These are phyloP conservation scores for Phrynocephalus forsythii DNA, from an alignment of 2,797 vertebrate species.

Conservation along the genomic window DNA sequence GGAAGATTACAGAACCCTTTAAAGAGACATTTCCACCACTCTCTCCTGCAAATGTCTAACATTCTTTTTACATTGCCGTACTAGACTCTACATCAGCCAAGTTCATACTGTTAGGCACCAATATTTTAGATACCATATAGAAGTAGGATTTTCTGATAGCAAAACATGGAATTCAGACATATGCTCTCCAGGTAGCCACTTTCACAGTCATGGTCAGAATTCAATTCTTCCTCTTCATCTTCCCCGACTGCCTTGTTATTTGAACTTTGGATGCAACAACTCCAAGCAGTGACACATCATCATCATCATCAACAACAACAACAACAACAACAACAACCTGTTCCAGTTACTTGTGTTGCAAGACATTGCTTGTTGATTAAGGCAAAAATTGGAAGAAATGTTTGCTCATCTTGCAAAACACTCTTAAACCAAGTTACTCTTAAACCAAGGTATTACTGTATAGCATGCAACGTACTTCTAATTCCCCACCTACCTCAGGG, in stretches of 20 bases:
- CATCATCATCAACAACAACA: too few species aligned
- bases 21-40: not conserved
- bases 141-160: not conserved
- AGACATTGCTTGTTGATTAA: too few species aligned
- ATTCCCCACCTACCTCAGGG: too few species aligned
- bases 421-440: too few species aligned
- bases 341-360: too few species aligned
- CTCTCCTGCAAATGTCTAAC: not conserved
- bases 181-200: not conserved
- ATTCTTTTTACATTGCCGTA: not conserved
- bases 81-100: not conserved
- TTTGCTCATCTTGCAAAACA: too few species aligned
- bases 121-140: not conserved
- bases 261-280: conserved; percentile 19
- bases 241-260: conserved; percentile 34
- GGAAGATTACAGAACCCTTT: not conserved
- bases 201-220: not conserved
- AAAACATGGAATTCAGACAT: too few species aligned
- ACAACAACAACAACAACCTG: too few species aligned
- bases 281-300: not conserved
- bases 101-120: not conserved
- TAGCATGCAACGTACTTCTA: too few species aligned
- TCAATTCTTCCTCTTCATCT: not conserved
- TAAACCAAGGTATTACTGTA: too few species aligned
- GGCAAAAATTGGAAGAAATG: too few species aligned